These are phyloP conservation scores for Canis aureus DNA, from an alignment of 2,113 vertebrate species.

Conservation along the genomic window DNA sequence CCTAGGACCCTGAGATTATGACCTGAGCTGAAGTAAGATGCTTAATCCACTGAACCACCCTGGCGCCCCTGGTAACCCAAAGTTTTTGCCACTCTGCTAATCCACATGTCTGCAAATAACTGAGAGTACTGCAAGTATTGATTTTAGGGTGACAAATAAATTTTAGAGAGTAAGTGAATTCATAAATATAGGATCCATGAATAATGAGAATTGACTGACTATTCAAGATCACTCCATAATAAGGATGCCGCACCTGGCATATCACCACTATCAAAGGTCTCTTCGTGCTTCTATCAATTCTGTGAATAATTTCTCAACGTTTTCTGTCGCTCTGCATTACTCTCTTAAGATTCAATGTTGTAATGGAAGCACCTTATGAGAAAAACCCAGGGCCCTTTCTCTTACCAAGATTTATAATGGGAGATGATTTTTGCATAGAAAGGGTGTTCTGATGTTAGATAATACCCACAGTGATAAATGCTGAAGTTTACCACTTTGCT, in stretches of 20 bases:
- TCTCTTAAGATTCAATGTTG: background rate
- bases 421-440: background rate
- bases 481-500: background rate
- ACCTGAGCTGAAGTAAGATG: too few relatives aligned
- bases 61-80: too few relatives aligned
- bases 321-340: background rate
- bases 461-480: background rate
- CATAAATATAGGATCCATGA: background rate
- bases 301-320: constrained; percentile 6
- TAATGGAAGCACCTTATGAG: background rate
- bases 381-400: background rate
- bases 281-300: background rate
- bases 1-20: too few relatives aligned
- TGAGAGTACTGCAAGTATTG: background rate
- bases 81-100: background rate
- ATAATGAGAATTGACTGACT: background rate
- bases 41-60: too few relatives aligned
- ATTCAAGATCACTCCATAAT: background rate
- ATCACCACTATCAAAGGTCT: background rate
- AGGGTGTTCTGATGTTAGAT: background rate
- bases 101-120: background rate
- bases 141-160: background rate
- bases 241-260: background rate
- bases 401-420: background rate
- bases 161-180: background rate